Conservation (phyloP, 2,797 vertebrate species). For the Alosa sapidissima region DNA sequence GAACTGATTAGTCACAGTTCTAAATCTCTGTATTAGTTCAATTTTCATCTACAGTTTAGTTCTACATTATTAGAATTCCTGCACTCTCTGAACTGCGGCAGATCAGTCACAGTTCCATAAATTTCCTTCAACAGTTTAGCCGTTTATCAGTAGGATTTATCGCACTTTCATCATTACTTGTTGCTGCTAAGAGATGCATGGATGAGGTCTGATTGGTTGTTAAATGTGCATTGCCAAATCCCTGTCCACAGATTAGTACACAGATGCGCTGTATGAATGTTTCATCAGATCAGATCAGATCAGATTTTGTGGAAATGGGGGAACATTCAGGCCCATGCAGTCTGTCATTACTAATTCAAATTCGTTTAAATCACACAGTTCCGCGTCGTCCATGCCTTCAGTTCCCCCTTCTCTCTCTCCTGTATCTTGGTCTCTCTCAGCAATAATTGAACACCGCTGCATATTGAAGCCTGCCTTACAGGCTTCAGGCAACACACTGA, state of each 20-base stretch:
- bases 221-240: background rate
- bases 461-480: constrained; percentile 5
- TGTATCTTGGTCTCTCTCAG: background rate
- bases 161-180: background rate
- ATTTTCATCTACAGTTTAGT: background rate
- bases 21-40: background rate
- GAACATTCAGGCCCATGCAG: background rate
- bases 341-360: constrained; percentile 21
- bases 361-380: constrained; percentile 24
- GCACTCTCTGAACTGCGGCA: too few relatives aligned
- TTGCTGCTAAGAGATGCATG: background rate
- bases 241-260: background rate
- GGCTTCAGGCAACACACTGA: background rate
- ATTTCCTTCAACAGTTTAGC: too few relatives aligned
- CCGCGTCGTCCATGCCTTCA: background rate
- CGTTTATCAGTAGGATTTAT: background rate
- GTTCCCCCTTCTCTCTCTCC: background rate
- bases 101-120: too few relatives aligned
- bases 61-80: background rate
- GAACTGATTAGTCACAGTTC: background rate
- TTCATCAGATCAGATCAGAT: constrained; percentile 19
- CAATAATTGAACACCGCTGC: constrained; percentile 8
- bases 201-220: background rate
- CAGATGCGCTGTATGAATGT: background rate
- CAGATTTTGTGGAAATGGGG: constrained; percentile 6